Percentiles rank a stretch among this genome's conserved stretches.
Conservation (phyloP, 2,113 vertebrate genomes). For the Laterallus jamaicensis region DNA sequence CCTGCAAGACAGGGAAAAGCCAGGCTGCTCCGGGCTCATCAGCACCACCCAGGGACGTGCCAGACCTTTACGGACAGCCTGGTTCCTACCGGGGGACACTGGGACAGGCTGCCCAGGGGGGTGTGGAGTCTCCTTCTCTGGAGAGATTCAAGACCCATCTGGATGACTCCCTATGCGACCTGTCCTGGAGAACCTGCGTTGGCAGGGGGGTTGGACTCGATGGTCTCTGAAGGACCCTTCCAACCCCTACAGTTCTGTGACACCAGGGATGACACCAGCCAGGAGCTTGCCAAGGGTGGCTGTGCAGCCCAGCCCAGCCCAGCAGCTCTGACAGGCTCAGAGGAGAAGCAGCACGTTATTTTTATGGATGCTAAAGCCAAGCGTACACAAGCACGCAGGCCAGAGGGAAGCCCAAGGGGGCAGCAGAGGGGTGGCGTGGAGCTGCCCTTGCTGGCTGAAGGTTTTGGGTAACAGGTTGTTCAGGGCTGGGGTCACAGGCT, state of each 20-base stretch:
- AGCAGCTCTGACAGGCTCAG: background rate
- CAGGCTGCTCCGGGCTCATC: background rate
- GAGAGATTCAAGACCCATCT: no score
- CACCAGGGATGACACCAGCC: background rate
- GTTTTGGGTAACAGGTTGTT: background rate
- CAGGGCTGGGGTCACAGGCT: background rate
- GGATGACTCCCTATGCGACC: no score
- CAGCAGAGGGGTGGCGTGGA: background rate
- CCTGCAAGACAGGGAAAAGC: background rate
- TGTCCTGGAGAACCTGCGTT: no score
- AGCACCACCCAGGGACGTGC: fast-evolving
- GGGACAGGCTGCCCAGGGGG: no score
- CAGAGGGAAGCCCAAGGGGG: background rate
- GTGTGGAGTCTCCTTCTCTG: no score
- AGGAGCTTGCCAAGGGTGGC: background rate
- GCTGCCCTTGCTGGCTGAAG: background rate
- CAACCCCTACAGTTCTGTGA: no score
- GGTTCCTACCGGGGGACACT: background rate
- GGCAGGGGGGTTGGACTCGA: no score
- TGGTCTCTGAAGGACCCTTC: no score
- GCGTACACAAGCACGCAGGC: background rate
- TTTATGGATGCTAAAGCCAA: background rate
- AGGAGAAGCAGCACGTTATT: background rate
- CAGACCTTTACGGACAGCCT: background rate
- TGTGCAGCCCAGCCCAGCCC: background rate